These are phyloP conservation scores for Myathropa florea DNA, from an alignment of 2,888 invertebrate genomes.

Conservation along the genomic window DNA sequence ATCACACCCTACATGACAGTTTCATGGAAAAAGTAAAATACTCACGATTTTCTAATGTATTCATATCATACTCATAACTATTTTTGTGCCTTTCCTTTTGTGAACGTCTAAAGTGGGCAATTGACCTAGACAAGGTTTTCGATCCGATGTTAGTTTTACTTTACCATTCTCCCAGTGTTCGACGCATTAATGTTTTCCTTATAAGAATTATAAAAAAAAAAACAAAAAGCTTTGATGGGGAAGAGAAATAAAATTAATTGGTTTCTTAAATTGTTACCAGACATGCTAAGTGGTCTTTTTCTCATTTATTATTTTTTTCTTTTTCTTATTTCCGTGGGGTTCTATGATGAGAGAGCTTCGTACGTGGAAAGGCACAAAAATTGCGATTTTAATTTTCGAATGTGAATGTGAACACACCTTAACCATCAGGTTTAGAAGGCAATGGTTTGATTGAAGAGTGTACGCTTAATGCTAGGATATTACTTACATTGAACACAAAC, in stretches of 20 bases:
- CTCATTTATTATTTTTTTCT: conserved; percentile 10
- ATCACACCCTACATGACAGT: not conserved
- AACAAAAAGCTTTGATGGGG: conserved; percentile 8
- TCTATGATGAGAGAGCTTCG: not conserved
- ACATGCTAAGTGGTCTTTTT: conserved; percentile 49
- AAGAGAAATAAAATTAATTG: conserved; percentile 36
- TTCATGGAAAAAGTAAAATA: conserved; percentile 9
- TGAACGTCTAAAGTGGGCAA: conserved; percentile 31
- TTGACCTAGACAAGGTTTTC: conserved; percentile 44
- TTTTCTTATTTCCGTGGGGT: conserved; percentile 14
- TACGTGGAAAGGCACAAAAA: conserved; percentile 21
- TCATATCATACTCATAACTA: not conserved
- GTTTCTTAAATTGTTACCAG: conserved; percentile 46
- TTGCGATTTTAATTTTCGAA: conserved; percentile 35
- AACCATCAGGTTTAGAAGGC: not conserved
- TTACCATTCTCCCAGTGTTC: conserved; percentile 4
- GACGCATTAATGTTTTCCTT: conserved; percentile 40
- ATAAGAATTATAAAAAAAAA: conserved; percentile 11
- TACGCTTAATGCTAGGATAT: conserved; percentile 1
- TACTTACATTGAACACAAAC: conserved; percentile 12
- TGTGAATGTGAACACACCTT: conserved; percentile 18
- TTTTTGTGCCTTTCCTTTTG: conserved; percentile 32
- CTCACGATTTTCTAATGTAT: not conserved
- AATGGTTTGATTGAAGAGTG: conserved; percentile 6
- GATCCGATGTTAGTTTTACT: not conserved